Conservation (phyloP, 2,797 vertebrate species). For the Micrastur ruficollis region DNA sequence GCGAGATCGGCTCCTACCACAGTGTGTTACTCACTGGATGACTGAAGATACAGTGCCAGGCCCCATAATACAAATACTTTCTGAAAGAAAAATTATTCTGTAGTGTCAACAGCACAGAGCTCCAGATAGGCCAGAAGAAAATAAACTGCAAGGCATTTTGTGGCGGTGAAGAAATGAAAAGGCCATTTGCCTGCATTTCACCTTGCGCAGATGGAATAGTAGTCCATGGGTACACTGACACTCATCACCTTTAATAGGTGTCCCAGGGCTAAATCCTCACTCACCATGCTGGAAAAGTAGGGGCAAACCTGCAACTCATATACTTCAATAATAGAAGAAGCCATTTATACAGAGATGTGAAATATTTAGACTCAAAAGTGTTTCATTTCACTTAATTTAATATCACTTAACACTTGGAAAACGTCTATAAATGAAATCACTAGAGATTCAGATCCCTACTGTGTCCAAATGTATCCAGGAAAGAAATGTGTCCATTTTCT, state of each 20-base stretch:
- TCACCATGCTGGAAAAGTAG: not conserved
- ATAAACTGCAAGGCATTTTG: not conserved
- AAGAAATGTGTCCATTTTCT: constrained; percentile 51
- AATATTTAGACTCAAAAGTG: constrained; percentile 36
- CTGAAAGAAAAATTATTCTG: not conserved
- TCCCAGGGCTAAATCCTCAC: constrained; percentile 11
- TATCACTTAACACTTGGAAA: constrained; percentile 60
- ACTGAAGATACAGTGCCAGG: not conserved
- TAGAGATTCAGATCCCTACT: constrained; percentile 31
- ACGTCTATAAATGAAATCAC: constrained; percentile 37
- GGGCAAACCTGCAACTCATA: not conserved
- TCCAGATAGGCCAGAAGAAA: not conserved
- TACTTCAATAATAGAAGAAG: constrained; percentile 26
- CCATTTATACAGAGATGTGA: constrained; percentile 36
- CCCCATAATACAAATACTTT: not conserved
- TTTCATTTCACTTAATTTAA: constrained; percentile 65
- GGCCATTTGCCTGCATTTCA: constrained; percentile 8
- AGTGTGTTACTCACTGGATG: not conserved
- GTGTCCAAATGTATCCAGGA: constrained; percentile 6
- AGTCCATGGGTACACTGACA: not conserved
- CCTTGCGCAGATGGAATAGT: not conserved
- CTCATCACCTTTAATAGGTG: constrained; percentile 26
- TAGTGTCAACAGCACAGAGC: not conserved
- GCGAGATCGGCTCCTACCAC: not conserved
- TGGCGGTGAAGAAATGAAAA: not conserved